Evolutionary conservation across 2,888 invertebrate genomes (phyloP).

Genomic region (Chrysomela aeneicollis): DNA sequence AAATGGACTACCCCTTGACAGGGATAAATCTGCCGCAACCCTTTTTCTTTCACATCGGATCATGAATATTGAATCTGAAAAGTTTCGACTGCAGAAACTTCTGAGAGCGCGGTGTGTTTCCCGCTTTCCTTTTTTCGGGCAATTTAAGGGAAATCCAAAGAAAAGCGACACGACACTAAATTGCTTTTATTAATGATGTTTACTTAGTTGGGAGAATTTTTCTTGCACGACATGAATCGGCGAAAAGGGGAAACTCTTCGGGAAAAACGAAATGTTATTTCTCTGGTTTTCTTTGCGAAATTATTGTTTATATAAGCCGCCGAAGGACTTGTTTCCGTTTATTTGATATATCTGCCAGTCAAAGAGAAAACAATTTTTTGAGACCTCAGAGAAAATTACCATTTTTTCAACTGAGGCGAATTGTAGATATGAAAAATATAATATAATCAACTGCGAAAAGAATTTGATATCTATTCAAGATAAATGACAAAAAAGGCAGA

Average conservation of each 20-base stretch:
- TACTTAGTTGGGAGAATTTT: conserved; percentile 47
- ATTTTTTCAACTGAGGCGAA: too few relatives aligned
- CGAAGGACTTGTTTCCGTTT: conserved; percentile 23
- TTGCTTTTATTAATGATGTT: conserved; percentile 62
- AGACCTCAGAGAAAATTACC: too few relatives aligned
- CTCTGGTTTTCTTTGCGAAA: conserved; percentile 28
- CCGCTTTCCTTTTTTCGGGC: conserved; percentile 40
- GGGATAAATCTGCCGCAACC: conserved; percentile 46
- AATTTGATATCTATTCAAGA: too few relatives aligned
- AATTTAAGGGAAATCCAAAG: conserved; percentile 55
- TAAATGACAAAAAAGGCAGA: too few relatives aligned
- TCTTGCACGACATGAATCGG: conserved; percentile 35
- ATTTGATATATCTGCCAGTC: conserved; percentile 23
- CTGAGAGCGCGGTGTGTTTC: conserved; percentile 31
- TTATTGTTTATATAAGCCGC: conserved; percentile 30
- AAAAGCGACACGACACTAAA: conserved; percentile 55
- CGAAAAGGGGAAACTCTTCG: conserved; percentile 29
- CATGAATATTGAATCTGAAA: conserved; percentile 58
- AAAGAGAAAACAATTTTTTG: too few relatives aligned
- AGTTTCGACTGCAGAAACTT: conserved; percentile 49
- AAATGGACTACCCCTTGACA: conserved; percentile 35
- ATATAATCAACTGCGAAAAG: too few relatives aligned
- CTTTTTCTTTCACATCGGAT: conserved; percentile 46
- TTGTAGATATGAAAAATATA: too few relatives aligned
- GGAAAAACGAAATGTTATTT: conserved; percentile 21